Base-by-base conservation (phyloP, 2,113 vertebrate genomes). In the Epinephelus moara region DNA sequence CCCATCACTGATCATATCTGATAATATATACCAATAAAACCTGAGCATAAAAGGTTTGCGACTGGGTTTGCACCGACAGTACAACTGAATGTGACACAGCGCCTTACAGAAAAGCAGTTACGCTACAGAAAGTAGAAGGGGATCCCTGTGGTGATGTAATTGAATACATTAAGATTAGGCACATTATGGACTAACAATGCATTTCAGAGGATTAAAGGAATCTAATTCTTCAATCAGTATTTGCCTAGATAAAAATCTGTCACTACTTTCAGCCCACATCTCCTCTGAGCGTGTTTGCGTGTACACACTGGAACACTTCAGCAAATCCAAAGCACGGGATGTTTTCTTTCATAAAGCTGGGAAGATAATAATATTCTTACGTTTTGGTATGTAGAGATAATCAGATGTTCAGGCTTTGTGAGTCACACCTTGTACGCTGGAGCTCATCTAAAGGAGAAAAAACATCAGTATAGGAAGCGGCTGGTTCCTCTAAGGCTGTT, bases 131-230 rank as follows among this genome's bases (percentile, higher is more conserved):
- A 80, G 33, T 7, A 33, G 42, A 70, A 37, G 25, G 23, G 11
- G 33, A 75, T 77, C 70, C 88, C 81, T 37, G 45, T 75, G 42
- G 84, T 14, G 47, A 62, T 57, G 33, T 81, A 53, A 88, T 85
- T 88, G 57, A 85, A 78, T 75, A 66, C 37, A 75, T 78, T 75
- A 37, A 88, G 57, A 93, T 80, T 30, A 71, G 53, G n/a, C 49
- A 21, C 13, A 88, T 90, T 71, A 64, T 42, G 53, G 15, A 61
- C 56, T 81, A 80, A 83, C 23, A 70, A 81, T 86, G 77, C 10
- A 80, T 74, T 85, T 82, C 25, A 78, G 40, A 67, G 67, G 78
- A 88, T 76, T 78, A 75, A 81, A 84, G 15, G 11, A 77, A 80
- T 73, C 1, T 42, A 14, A 81, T 42, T 77, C 60, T 69, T 64